phyloP scores from a whole-genome alignment of 1,140 invertebrate genomes.

The Drosophila nigromelanica region DNA sequence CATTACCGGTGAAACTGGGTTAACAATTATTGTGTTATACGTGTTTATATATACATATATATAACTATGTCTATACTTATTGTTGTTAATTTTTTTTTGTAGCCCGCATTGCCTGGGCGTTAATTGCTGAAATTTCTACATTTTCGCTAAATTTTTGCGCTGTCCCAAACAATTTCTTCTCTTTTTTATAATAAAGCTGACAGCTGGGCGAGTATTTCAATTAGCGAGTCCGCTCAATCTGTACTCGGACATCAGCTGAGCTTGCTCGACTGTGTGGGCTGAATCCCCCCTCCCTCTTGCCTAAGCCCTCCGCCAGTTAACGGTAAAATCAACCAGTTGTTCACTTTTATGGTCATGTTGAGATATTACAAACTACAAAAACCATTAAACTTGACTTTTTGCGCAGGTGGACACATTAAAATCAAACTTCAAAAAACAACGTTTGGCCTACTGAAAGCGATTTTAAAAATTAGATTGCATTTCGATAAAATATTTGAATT shows the following conservation, averaged over 20 bases:
- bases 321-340: constrained; percentile 30
- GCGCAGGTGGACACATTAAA: constrained; percentile 17
- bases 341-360: constrained; percentile 44
- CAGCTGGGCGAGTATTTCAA: constrained; percentile 40
- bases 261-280: constrained; percentile 2
- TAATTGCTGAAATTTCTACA: constrained; percentile 44
- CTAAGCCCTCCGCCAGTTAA: constrained; percentile 4
- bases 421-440: constrained; percentile 7
- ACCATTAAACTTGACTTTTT: constrained; percentile 30
- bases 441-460: constrained; percentile 29
- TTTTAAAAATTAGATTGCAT: not conserved
- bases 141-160: constrained; percentile 25
- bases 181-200: constrained; percentile 6
- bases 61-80: not conserved
- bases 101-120: constrained; percentile 21
- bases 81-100: not conserved
- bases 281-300: not conserved
- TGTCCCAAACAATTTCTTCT: not conserved
- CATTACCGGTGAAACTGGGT: constrained; percentile 41
- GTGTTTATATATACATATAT: not conserved
- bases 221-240: constrained; percentile 26
- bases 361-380: constrained; percentile 18
- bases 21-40: constrained; percentile 32
- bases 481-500: not conserved
- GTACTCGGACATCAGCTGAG: constrained; percentile 17